Evolutionary conservation across 2,797 vertebrate genomes (phyloP), one percentile per base, ranked within the genome.

Genomic region (Anas georgica): DNA sequence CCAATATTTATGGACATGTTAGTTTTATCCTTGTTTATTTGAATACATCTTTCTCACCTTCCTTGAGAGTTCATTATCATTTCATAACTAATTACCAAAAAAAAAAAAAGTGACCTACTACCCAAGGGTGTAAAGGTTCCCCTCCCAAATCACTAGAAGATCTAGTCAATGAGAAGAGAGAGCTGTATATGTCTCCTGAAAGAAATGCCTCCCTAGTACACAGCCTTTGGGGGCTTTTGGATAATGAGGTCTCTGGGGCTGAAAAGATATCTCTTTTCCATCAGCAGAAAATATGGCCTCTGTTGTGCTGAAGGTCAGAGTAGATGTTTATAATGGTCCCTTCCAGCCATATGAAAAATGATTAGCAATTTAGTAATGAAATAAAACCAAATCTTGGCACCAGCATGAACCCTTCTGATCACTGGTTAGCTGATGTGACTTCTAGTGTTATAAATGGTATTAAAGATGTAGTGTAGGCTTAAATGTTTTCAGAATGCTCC

Each of bases 241-340:
- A 86, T 97, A 96, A 97, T 96, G 89, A 96, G 90, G 74, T 95
- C 91, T 93, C 94, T 92, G 85, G 92, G 92, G 95, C 94, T 95
- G 83, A 64, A 68, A 86, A 95, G 75, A 74, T 85, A 82, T 90
- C 82, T 91, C 93, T 78, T 86, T 92, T 97, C 89, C 83, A 95
- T 96, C 93, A 94, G 87, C 87, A 88, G 89, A 84, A 94, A 86
- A 93, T 93, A 46, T 3, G 37, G 92, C 77, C 88, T 90, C 80
- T 91, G 67, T 90, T 94, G 80, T 92, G 90, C 83, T 67, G 79
- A 90, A 95, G 92, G 92, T 91, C 92, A 92, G 88, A 87, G 84
- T 82, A 93, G 67, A 93, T 94, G 90, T 95, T 91, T 86, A 68
- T 95, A 95, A 95, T 83, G 83, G 93, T 93, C 80, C 91, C 92